Base-by-base conservation (phyloP, 2,113 vertebrate genomes). In the Archilochus colubris region DNA sequence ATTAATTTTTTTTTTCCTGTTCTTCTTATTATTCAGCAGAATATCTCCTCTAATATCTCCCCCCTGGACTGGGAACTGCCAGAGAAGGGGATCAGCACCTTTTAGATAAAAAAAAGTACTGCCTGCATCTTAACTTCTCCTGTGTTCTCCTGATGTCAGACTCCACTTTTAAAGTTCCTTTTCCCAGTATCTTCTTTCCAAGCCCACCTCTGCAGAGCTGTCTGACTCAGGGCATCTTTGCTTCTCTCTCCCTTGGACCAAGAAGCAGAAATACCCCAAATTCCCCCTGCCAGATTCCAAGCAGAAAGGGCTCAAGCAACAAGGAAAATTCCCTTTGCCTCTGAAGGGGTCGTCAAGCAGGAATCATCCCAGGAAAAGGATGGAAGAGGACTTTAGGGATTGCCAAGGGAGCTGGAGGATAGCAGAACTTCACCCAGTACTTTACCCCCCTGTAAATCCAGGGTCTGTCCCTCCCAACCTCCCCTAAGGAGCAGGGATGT, bases 251-350 rank as follows among this genome's bases (percentile, higher is more conserved):
- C 7, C 12, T 14, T 43, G 36, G 23, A 38, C 36, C 36, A 51
- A 80, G 22, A 4, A 54, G 21, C 14, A 15, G 64, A 36, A 57
- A 33, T 3, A 51, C 50, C 67, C 38, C 40, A 1, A 14, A 63
- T 67, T 66, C 33, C 33, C 10, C 48, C 43, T 7, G 19, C 6
- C 3, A 24, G 48, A 16, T 63, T 48, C 21, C 23, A 23, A 68
- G 40, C 22, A 3, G 44, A 16, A 64, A 66, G 38, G 0, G 0
- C 57, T 66, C 21, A 4, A 9, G 3, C 12, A 1, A 38, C 27
- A 3, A 25, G 4, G 1, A 2, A 16, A 79, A 59, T 43, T 18
- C 25, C 48, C 3, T 2, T 73, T 0, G 0, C 5, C 3, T 1
- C 8, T 72, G 16, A 8, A 12, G 75, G 43, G 46, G 54, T 38